Evolutionary conservation across 2,888 invertebrate genomes (phyloP).

Genomic region (Noctua pronuba): DNA sequence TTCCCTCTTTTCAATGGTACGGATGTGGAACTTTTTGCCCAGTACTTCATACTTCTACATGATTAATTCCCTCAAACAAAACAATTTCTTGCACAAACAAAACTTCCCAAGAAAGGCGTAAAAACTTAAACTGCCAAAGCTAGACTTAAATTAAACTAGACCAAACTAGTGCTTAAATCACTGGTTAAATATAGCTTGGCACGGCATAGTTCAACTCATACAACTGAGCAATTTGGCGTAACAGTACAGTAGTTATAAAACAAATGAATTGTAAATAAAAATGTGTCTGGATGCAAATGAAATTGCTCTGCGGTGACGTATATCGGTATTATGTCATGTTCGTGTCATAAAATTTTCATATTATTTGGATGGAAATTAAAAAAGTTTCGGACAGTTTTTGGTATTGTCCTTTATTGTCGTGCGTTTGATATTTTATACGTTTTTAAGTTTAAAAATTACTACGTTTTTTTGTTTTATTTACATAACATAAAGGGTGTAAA

Average conservation of each 20-base stretch:
- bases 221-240: conserved; percentile 47
- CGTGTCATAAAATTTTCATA: conserved; percentile 43
- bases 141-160: conserved; percentile 23
- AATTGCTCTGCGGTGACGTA: conserved; percentile 61
- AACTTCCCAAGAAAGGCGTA: not conserved
- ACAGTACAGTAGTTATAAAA: conserved; percentile 64
- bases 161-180: conserved; percentile 37
- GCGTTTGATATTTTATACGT: not conserved
- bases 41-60: not conserved
- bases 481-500: too few species aligned
- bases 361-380: conserved; percentile 33
- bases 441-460: too few species aligned
- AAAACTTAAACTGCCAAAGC: conserved; percentile 1
- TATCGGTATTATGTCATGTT: conserved; percentile 49
- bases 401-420: conserved; percentile 15
- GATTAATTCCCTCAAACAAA: not conserved
- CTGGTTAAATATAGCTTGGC: conserved; percentile 47
- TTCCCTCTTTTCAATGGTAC: not conserved
- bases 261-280: conserved; percentile 67
- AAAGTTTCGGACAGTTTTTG: conserved; percentile 17
- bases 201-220: conserved; percentile 22
- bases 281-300: conserved; percentile 70
- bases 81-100: not conserved
- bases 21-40: too few species aligned
- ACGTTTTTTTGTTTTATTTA: too few species aligned